Evolutionary conservation across 1,140 invertebrate genomes (phyloP).

Genomic region (Sesamia nonagrioides): DNA sequence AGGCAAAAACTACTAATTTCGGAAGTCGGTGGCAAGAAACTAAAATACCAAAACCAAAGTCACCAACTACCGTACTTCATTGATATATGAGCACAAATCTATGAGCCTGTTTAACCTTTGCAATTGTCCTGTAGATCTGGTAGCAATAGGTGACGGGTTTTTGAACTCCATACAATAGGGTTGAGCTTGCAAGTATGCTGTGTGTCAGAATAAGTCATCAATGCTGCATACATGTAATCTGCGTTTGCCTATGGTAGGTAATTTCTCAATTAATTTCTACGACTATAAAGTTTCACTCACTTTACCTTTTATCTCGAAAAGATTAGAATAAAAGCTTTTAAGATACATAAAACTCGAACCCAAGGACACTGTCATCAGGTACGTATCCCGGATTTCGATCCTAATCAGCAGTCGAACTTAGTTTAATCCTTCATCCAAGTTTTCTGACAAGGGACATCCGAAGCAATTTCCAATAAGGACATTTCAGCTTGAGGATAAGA

Average conservation of each 20-base stretch:
- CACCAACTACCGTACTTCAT: too few relatives aligned
- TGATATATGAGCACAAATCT: too few relatives aligned
- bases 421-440: conserved; percentile 40
- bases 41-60: too few relatives aligned
- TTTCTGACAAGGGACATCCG: conserved; percentile 38
- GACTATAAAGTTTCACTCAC: neutral
- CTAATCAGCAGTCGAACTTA: conserved; percentile 33
- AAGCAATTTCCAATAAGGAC: conserved; percentile 41
- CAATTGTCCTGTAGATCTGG: too few relatives aligned
- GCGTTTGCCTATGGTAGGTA: neutral
- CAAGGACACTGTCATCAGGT: conserved; percentile 14
- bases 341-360: neutral
- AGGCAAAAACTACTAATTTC: too few relatives aligned
- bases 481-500: conserved; percentile 18
- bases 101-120: too few relatives aligned
- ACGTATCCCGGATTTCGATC: conserved; percentile 9
- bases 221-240: too few relatives aligned
- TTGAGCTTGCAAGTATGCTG: too few relatives aligned
- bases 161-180: too few relatives aligned
- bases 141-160: too few relatives aligned
- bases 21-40: too few relatives aligned
- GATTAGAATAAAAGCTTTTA: neutral
- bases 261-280: neutral
- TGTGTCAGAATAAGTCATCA: too few relatives aligned
- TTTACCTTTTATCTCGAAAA: neutral